phyloP scores from a whole-genome alignment of 2,888 invertebrate species.

The Cerceris ruficornis region DNA sequence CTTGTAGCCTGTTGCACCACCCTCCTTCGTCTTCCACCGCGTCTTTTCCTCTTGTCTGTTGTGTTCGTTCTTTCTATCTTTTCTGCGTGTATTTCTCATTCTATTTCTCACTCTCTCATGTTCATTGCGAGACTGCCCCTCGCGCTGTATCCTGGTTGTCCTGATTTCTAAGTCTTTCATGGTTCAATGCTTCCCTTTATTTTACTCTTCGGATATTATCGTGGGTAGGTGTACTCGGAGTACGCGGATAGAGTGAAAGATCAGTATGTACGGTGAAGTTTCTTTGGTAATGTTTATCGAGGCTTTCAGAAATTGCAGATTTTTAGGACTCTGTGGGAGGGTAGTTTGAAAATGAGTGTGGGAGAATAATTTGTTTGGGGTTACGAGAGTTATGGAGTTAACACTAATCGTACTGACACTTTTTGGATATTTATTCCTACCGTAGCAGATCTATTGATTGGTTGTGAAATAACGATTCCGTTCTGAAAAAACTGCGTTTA shows the following conservation, averaged over 20 bases:
- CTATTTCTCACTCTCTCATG: neutral
- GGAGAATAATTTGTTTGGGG: neutral
- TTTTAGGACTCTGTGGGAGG: neutral
- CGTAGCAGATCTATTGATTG: no score
- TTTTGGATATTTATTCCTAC: no score
- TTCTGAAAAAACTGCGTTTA: no score
- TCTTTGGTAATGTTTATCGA: neutral
- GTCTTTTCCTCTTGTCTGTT: slow-evolving; percentile 17
- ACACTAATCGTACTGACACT: no score
- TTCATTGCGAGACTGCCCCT: neutral
- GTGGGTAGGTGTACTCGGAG: neutral
- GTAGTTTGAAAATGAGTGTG: neutral
- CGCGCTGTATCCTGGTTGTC: neutral
- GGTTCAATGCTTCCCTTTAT: slow-evolving; percentile 2
- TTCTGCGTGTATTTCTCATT: neutral
- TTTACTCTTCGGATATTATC: slow-evolving; percentile 6
- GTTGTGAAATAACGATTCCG: no score
- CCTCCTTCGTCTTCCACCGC: slow-evolving; percentile 40
- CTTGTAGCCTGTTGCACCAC: slow-evolving; percentile 56
- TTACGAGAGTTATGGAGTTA: no score
- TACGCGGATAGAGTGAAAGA: slow-evolving; percentile 1
- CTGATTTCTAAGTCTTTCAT: neutral
- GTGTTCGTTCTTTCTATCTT: neutral
- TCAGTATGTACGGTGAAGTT: neutral
- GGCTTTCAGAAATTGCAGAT: neutral